phyloP scores from a whole-genome alignment of 2,888 invertebrate species.

The Orthosia incerta region DNA sequence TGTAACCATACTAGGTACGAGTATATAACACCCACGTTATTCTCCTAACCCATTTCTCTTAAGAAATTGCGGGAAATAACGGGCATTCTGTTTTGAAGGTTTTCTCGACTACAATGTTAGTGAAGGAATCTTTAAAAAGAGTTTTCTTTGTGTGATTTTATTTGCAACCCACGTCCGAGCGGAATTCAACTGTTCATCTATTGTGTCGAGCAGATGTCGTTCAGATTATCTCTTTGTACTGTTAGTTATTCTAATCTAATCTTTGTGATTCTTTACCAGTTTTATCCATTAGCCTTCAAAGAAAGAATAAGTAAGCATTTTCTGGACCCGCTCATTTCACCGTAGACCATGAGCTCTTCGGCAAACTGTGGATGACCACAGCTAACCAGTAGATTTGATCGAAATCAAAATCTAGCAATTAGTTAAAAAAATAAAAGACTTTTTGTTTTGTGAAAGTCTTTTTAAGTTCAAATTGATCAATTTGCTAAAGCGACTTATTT shows the following conservation, averaged over 20 bases:
- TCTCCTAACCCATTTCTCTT: slow-evolving; percentile 45
- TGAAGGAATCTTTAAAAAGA: slow-evolving; percentile 24
- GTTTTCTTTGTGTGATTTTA: slow-evolving; percentile 14
- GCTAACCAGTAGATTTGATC: too few species aligned
- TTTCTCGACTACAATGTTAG: slow-evolving; percentile 18
- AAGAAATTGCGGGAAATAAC: slow-evolving; percentile 43
- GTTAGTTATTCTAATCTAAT: not conserved
- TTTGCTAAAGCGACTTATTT: not conserved
- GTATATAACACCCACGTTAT: slow-evolving; percentile 29
- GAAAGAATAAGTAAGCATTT: too few species aligned
- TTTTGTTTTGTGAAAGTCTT: too few species aligned
- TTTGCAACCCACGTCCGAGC: not conserved
- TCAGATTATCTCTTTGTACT: not conserved
- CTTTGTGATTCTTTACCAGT: too few species aligned
- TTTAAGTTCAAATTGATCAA: not conserved
- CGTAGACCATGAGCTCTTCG: too few species aligned
- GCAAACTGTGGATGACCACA: too few species aligned
- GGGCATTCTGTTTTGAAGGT: slow-evolving; percentile 36
- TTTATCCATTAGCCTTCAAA: too few species aligned
- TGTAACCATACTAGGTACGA: too few species aligned
- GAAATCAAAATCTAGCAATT: too few species aligned
- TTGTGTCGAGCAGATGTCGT: slow-evolving; percentile 20
- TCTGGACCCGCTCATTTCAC: too few species aligned
- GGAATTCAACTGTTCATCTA: not conserved
- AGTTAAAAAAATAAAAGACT: too few species aligned